Base-by-base conservation (phyloP, 2,113 vertebrate genomes). In the Xerus inauris region DNA sequence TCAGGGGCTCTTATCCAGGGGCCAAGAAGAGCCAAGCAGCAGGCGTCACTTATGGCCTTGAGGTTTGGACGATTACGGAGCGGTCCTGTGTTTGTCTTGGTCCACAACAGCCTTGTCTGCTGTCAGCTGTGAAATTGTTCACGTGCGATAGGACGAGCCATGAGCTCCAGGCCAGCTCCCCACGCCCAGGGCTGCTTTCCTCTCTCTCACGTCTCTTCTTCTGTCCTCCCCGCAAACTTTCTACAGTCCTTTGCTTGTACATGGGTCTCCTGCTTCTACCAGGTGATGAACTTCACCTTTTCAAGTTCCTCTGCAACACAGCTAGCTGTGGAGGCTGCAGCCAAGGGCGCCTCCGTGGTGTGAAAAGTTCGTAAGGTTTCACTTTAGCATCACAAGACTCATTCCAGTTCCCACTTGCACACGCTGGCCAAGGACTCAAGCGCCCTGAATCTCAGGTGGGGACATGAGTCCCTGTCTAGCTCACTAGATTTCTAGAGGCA, bases 361-460 rank as follows among this genome's bases (percentile, higher is more conserved):
- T 75, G 65, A 85, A 80, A 88, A n/a, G 14, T 28, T n/a, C 6
- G 26, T 47, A 32, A 47, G 51, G 62, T 40, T 72, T 62, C 38
- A 40, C 45, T 79, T 79, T 87, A 71, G 24, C 47, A 85, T 54
- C 87, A 67, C 40, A 69, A 84, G 54, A 38, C n/a, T 75, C n/a
- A 51, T 4, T 38, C 71, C 17, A 51, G n/a, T 69, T 91, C 85
- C 45, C 35, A 62, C 32, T 54, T 80, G 54, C 8, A 14, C 35
- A 47, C 1, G 12, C 65, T 28, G 42, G 10, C 47, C 73, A 73
- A 19, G 1, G 4, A 19, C 28, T 83, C 45, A 49, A 28, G 2
- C 28, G 64, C n/a, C 73, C 86, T 67, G 54, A 45, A 24, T 19
- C n/a, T 54, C 69, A 40, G 42, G 7, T 73, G 26, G 28, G 45